phyloP scores from a whole-genome alignment of 2,888 invertebrate genomes.

The Rhyacophila evoluta region DNA sequence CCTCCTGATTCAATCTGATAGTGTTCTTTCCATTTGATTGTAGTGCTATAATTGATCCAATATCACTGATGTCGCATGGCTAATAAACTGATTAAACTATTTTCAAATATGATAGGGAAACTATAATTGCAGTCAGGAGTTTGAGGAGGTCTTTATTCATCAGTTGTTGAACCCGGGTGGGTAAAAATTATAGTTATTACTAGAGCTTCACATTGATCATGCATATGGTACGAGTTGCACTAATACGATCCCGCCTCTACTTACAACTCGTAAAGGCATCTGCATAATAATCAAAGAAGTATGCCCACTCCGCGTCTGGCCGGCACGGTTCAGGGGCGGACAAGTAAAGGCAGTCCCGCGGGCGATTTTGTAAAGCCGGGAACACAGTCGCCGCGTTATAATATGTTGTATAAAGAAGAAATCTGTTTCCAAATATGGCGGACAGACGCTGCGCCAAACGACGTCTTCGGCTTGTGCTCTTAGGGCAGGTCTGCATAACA shows the following conservation, averaged over 20 bases:
- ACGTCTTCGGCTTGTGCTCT: constrained; percentile 11
- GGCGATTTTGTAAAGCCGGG: neutral
- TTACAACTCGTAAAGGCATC: neutral
- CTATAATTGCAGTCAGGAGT: too few relatives aligned
- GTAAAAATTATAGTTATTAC: neutral
- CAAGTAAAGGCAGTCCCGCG: constrained; percentile 9
- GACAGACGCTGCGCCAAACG: constrained; percentile 22
- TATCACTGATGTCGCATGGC: too few relatives aligned
- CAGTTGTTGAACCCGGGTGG: too few relatives aligned
- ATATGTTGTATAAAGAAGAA: constrained; percentile 18
- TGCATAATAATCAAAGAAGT: neutral
- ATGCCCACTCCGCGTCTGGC: neutral
- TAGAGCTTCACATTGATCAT: neutral
- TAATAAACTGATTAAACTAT: too few relatives aligned
- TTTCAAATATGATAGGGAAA: too few relatives aligned
- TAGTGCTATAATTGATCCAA: too few relatives aligned
- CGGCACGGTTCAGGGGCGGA: constrained; percentile 14
- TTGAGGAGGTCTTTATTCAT: too few relatives aligned
- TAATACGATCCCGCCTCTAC: neutral
- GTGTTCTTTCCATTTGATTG: too few relatives aligned
- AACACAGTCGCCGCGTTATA: constrained; percentile 18
- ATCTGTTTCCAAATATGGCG: constrained; percentile 22
- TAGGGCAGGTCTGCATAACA: neutral
- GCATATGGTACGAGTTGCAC: neutral
- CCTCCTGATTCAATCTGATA: too few relatives aligned